Percentiles rank a stretch among this genome's conserved stretches.
Conservation (phyloP, 2,113 vertebrate genomes). For the Silurus asotus region DNA sequence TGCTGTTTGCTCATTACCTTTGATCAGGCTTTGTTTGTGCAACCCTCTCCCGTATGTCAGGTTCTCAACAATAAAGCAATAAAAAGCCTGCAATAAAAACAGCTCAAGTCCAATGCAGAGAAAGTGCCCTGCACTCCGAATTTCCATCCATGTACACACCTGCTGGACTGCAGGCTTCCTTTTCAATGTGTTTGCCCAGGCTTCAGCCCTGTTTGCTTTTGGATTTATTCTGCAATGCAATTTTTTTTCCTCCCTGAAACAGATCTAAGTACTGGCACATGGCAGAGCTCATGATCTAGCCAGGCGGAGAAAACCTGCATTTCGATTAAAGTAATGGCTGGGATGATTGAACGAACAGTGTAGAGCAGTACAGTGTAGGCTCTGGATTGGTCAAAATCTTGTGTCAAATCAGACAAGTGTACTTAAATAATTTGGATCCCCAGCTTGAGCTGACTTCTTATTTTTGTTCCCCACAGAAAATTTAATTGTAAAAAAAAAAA, state of each 20-base stretch:
- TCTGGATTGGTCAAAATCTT: neutral
- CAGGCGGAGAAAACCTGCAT: neutral
- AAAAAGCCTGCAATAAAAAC: slow-evolving; percentile 21
- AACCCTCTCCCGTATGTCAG: neutral
- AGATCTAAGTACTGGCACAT: slow-evolving; percentile 40
- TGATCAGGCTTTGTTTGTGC: slow-evolving; percentile 27
- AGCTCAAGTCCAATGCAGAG: neutral
- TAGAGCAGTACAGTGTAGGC: neutral
- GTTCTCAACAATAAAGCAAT: slow-evolving; percentile 28
- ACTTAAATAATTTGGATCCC: neutral
- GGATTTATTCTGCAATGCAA: slow-evolving; percentile 32
- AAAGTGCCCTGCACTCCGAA: neutral
- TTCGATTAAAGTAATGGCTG: slow-evolving; percentile 17
- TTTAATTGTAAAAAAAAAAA: neutral
- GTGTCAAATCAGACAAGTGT: neutral
- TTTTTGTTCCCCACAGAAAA: neutral
- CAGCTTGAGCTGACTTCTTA: neutral
- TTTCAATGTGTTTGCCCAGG: slow-evolving; percentile 32
- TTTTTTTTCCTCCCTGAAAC: slow-evolving; percentile 38
- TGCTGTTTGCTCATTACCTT: slow-evolving; percentile 36
- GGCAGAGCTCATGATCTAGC: neutral
- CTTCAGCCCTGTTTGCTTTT: slow-evolving; percentile 28
- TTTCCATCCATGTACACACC: slow-evolving; percentile 32
- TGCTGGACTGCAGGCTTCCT: slow-evolving; percentile 29
- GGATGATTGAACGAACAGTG: neutral